Conservation (phyloP, 2,797 vertebrate genomes). For the Rhinella marina region DNA sequence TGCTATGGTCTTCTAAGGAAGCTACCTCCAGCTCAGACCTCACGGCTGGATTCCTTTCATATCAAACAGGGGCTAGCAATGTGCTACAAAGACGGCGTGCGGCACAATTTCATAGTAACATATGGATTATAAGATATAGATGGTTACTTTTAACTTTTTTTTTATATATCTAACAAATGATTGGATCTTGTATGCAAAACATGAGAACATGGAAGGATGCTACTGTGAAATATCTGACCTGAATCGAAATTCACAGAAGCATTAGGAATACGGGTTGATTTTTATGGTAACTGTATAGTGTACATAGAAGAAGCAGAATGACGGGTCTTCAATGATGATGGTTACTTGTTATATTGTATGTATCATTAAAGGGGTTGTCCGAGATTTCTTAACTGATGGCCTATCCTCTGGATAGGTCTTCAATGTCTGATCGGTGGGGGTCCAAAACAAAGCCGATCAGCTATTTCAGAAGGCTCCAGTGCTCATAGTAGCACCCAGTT, state of each 20-base stretch:
- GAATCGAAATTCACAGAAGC: not conserved
- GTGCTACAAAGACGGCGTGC: slow-evolving; percentile 36
- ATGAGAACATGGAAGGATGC: not conserved
- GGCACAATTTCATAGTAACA: slow-evolving; percentile 13
- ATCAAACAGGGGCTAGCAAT: slow-evolving; percentile 16
- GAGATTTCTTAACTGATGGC: too few species aligned
- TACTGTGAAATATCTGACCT: not conserved
- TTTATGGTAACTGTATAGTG: not conserved
- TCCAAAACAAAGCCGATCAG: too few species aligned
- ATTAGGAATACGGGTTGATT: not conserved
- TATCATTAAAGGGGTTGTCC: too few species aligned
- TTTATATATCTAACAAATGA: slow-evolving; percentile 16
- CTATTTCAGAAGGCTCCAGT: too few species aligned
- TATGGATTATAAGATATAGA: slow-evolving; percentile 25
- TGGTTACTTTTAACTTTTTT: slow-evolving; percentile 21
- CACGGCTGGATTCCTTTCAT: slow-evolving; percentile 34
- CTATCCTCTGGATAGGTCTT: too few species aligned
- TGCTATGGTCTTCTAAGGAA: slow-evolving; percentile 32
- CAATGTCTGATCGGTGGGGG: too few species aligned
- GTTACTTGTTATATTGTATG: not conserved
- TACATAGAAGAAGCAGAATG: not conserved
- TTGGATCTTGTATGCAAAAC: slow-evolving; percentile 28
- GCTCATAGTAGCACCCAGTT: too few species aligned
- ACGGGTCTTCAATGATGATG: not conserved
- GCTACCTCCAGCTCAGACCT: slow-evolving; percentile 29